phyloP scores from a whole-genome alignment of 2,113 vertebrate species.

The Ictalurus punctatus region DNA sequence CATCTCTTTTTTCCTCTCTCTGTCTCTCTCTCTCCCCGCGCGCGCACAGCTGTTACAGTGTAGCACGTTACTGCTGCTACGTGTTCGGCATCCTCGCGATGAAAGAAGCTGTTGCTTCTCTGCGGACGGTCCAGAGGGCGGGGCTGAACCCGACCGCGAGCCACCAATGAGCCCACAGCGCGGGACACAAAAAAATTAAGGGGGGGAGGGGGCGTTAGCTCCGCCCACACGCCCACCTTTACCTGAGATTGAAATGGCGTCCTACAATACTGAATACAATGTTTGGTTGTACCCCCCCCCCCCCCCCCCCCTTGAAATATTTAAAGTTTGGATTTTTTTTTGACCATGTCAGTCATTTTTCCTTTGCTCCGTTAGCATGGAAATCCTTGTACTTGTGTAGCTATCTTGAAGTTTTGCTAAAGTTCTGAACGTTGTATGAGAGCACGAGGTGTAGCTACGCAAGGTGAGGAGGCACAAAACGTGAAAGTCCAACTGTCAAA shows the following conservation, averaged over 20 bases:
- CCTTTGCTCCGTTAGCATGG: background rate
- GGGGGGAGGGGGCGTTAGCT: constrained; percentile 29
- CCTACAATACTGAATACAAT: background rate
- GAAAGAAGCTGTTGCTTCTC: constrained; percentile 71
- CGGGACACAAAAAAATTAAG: background rate
- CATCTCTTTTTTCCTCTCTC: background rate
- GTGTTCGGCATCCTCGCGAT: constrained; percentile 39
- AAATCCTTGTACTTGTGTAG: background rate
- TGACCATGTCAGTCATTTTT: background rate
- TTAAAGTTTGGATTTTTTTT: background rate
- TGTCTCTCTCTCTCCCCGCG: background rate
- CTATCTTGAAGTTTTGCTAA: background rate
- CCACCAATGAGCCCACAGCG: constrained; percentile 24
- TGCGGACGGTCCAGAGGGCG: constrained; percentile 67
- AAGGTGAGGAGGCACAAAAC: background rate
- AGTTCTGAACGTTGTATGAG: too few relatives aligned
- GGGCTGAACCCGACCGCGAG: constrained; percentile 61
- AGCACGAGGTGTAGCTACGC: background rate
- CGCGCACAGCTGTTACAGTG: constrained; percentile 17
- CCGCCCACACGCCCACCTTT: constrained; percentile 27
- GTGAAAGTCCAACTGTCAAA: background rate
- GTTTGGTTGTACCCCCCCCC: background rate
- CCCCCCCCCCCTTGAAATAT: background rate
- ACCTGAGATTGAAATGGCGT: background rate
- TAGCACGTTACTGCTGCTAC: constrained; percentile 19